Conservation (phyloP, 2,797 vertebrate genomes). For the Acipenser oxyrinchus region DNA sequence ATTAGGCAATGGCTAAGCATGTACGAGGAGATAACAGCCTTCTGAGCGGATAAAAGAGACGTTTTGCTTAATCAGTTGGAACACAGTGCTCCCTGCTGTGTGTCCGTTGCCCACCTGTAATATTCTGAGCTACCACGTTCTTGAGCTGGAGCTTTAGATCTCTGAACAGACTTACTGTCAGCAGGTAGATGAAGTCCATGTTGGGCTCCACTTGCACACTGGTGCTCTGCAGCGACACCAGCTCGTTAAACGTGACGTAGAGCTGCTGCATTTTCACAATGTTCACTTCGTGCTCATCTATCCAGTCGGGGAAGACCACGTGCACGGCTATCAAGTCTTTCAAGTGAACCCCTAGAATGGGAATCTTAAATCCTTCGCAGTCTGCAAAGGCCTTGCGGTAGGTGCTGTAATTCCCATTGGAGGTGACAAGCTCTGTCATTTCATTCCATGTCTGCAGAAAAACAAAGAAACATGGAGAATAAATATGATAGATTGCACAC, state of each 20-base stretch:
- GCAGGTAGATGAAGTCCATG: conserved; percentile 91
- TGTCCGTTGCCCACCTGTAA: neutral
- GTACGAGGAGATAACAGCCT: too few relatives aligned
- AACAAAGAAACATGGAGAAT: neutral
- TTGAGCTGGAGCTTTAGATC: too few relatives aligned
- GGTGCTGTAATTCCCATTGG: conserved; percentile 88
- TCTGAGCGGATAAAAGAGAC: too few relatives aligned
- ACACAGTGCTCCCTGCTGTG: too few relatives aligned
- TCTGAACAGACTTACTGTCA: conserved; percentile 67
- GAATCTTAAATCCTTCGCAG: conserved; percentile 84
- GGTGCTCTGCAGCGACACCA: conserved; percentile 80
- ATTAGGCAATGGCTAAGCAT: too few relatives aligned
- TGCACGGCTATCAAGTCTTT: conserved; percentile 95
- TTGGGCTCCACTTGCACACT: conserved; percentile 85
- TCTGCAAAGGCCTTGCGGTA: conserved; percentile 89
- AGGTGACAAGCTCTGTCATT: conserved; percentile 94
- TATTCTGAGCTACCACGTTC: neutral
- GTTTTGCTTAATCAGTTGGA: too few relatives aligned
- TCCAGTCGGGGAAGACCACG: conserved; percentile 88
- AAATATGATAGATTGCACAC: too few relatives aligned
- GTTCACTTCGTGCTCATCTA: conserved; percentile 79
- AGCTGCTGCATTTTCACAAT: conserved; percentile 97
- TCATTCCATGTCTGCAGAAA: conserved; percentile 82
- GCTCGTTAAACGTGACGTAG: conserved; percentile 85
- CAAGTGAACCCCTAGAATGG: conserved; percentile 91